Percentiles rank a stretch among this genome's conserved stretches.
phyloP scores from a whole-genome alignment of 1,140 invertebrate species.

The Subanguina moxae region DNA sequence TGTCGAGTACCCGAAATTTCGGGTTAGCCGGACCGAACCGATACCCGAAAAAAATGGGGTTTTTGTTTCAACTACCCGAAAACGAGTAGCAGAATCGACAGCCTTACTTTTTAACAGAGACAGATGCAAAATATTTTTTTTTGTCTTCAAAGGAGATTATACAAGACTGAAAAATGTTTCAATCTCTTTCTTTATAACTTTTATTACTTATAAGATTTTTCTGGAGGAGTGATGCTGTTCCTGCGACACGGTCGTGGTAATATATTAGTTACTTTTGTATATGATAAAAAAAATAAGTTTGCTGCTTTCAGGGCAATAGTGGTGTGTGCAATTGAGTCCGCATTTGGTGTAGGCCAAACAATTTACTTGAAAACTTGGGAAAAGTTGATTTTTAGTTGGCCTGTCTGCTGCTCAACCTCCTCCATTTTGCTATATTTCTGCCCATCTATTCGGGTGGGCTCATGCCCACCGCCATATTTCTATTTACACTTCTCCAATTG shows the following conservation, averaged over 20 bases:
- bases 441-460: conserved; percentile 27
- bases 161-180: too few relatives aligned
- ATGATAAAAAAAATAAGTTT: background rate
- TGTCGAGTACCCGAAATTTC: too few relatives aligned
- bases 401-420: conserved; percentile 50
- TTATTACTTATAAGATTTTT: conserved; percentile 36
- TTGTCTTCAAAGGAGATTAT: too few relatives aligned
- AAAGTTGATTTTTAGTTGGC: conserved; percentile 23
- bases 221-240: conserved; percentile 44
- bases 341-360: conserved; percentile 30
- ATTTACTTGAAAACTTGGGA: background rate
- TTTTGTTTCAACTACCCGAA: too few relatives aligned
- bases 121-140: too few relatives aligned
- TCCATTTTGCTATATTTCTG: conserved; percentile 49
- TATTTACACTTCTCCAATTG: conserved; percentile 44
- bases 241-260: conserved; percentile 51
- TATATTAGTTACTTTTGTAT: conserved; percentile 19
- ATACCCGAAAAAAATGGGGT: too few relatives aligned
- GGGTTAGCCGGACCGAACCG: too few relatives aligned
- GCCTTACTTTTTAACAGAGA: too few relatives aligned
- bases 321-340: conserved; percentile 49
- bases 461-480: conserved; percentile 40
- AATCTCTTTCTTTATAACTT: too few relatives aligned
- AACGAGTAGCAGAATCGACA: too few relatives aligned
- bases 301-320: conserved; percentile 43